Conservation (phyloP, 2,113 vertebrate species). For the Balaeniceps rex region DNA sequence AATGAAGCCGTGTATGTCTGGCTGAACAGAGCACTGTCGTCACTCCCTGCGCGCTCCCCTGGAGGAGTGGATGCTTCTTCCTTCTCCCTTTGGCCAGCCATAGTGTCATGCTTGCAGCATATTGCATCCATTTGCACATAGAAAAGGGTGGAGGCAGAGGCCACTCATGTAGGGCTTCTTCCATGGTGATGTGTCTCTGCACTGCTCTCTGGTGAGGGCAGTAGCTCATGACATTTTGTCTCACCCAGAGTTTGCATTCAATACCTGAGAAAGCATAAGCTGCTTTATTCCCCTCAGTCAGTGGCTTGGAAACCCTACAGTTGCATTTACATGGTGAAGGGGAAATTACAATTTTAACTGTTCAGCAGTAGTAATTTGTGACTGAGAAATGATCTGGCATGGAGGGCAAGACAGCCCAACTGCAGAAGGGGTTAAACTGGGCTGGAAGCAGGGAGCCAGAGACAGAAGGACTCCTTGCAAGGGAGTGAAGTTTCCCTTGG, state of each 20-base stretch:
- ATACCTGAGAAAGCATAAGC: background rate
- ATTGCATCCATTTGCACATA: background rate
- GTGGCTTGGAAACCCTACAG: background rate
- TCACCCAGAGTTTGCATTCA: background rate
- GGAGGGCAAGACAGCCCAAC: background rate
- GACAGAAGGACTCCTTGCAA: background rate
- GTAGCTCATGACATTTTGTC: background rate
- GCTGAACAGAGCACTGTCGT: background rate
- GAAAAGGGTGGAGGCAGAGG: background rate
- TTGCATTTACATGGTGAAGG: background rate
- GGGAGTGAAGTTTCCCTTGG: background rate
- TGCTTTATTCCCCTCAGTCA: background rate
- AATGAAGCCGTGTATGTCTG: accelerated
- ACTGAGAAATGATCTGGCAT: background rate
- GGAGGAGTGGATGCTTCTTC: background rate
- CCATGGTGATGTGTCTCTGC: background rate
- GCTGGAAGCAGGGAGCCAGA: background rate
- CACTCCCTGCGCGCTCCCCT: background rate
- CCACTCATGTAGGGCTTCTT: background rate
- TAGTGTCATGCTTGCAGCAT: background rate
- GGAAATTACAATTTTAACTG: background rate
- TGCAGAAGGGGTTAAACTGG: background rate
- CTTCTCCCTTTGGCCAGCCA: background rate
- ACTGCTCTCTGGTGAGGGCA: background rate
- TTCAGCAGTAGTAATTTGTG: background rate